Conservation (phyloP, 2,888 invertebrate species). For the Oligia fasciuncula region DNA sequence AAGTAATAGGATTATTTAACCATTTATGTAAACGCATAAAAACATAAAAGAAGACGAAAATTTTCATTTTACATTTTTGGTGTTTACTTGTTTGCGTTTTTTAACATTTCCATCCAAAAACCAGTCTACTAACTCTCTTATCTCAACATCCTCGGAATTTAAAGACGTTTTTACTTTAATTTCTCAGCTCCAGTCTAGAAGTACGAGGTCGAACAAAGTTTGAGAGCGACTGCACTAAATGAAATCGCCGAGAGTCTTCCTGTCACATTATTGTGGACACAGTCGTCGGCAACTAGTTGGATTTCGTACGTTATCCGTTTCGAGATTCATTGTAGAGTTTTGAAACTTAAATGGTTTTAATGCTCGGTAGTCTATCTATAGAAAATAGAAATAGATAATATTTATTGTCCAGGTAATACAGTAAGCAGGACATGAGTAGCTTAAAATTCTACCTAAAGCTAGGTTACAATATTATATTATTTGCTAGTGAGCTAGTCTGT, state of each 20-base stretch:
- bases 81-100: neutral
- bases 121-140: neutral
- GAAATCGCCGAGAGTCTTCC: constrained; percentile 58
- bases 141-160: neutral
- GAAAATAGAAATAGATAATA: no score
- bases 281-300: constrained; percentile 44
- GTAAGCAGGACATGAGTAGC: no score
- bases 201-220: constrained; percentile 44
- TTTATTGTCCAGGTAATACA: no score
- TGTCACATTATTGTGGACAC: constrained; percentile 61
- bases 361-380: neutral
- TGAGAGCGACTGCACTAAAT: constrained; percentile 57
- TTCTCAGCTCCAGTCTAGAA: neutral
- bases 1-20: no score
- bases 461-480: no score
- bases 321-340: constrained; percentile 37
- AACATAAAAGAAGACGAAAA: neutral
- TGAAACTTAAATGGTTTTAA: constrained; percentile 18
- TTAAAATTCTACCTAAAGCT: no score
- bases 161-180: constrained; percentile 29
- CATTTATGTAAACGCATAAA: neutral
- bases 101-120: neutral
- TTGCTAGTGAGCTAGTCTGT: no score
- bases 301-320: constrained; percentile 46
- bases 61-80: neutral